Evolutionary conservation across 64 coral and sea anemone genomes (phyloP).

Genomic region (Actinia tenebrosa): DNA sequence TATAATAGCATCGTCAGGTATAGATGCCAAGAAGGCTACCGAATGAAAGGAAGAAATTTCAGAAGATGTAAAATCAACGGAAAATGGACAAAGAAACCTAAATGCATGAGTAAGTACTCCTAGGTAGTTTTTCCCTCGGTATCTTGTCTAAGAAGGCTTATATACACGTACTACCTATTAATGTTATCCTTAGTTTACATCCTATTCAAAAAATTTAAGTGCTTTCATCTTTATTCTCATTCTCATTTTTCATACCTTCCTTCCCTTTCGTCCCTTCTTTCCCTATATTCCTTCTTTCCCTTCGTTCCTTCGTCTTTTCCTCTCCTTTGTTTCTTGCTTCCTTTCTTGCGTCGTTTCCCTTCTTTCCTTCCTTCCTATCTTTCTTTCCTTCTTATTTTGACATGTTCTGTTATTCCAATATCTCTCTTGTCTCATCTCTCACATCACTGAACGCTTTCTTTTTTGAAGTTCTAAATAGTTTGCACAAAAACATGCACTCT

Average conservation of each 20-base stretch:
- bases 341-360: too few relatives aligned
- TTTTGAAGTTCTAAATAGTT: neutral
- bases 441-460: too few relatives aligned
- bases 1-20: constrained; percentile 26
- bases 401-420: neutral
- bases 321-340: neutral
- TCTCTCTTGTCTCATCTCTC: neutral
- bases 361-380: neutral
- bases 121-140: neutral
- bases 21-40: constrained; percentile 60
- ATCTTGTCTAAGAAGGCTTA: neutral
- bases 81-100: constrained; percentile 61
- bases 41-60: neutral
- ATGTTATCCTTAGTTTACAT: neutral
- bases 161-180: neutral
- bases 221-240: neutral
- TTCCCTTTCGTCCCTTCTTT: neutral
- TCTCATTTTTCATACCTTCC: neutral
- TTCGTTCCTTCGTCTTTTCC: neutral
- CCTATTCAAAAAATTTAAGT: neutral
- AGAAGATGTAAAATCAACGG: constrained; percentile 45
- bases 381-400: neutral
- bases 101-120: constrained; percentile 43
- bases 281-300: neutral
- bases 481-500: neutral